Evolutionary conservation across 2,113 vertebrate species (phyloP).

Genomic region (Indicator indicator): DNA sequence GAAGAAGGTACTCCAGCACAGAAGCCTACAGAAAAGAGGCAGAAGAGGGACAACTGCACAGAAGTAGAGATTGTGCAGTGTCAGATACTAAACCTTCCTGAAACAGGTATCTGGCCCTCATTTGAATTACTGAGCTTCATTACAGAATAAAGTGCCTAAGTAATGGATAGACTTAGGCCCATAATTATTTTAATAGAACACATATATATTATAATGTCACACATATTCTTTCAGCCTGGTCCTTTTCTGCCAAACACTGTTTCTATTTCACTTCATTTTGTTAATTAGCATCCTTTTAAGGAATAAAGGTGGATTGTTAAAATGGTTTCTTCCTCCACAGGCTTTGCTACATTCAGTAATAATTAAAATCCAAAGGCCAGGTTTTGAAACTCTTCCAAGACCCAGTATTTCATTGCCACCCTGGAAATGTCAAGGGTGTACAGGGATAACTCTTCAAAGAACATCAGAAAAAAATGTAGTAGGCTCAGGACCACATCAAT

Average conservation of each 20-base stretch:
- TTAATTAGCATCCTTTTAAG: constrained; percentile 33
- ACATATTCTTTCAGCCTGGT: neutral
- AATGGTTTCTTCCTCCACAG: neutral
- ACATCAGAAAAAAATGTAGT: neutral
- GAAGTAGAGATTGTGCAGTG: neutral
- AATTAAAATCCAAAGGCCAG: constrained; percentile 46
- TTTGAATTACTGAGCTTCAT: neutral
- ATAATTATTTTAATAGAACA: neutral
- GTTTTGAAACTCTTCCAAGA: constrained; percentile 18
- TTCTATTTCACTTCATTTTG: neutral
- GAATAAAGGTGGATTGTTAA: neutral
- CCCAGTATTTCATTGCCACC: neutral
- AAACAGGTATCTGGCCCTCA: neutral
- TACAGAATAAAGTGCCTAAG: neutral
- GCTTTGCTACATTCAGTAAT: constrained; percentile 19
- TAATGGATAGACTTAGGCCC: neutral
- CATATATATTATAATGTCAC: neutral
- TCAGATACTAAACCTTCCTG: neutral
- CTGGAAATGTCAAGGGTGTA: constrained; percentile 46
- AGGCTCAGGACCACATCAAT: neutral
- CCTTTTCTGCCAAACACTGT: neutral
- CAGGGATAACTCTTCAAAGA: constrained; percentile 19
- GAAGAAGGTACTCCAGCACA: neutral
- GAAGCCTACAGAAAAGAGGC: neutral
- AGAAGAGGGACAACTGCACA: neutral